Conservation (phyloP, 2,888 invertebrate species). For the Caenorhabditis sp. region DNA sequence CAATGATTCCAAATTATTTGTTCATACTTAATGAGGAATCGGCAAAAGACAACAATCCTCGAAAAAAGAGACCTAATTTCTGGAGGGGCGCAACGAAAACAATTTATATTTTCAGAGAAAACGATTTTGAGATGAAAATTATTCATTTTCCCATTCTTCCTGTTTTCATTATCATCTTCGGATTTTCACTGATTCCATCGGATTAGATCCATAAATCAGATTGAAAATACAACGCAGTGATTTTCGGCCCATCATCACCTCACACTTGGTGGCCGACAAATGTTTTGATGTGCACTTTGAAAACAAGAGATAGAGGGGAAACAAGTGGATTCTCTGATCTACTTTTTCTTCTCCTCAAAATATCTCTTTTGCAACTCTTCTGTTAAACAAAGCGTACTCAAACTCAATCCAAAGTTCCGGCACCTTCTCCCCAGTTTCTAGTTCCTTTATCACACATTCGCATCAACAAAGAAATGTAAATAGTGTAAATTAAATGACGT, state of each 20-base stretch:
- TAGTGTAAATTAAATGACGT: constrained; percentile 16
- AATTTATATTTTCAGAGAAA: constrained; percentile 47
- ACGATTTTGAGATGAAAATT: constrained; percentile 50
- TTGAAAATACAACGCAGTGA: not conserved
- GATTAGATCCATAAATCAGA: not conserved
- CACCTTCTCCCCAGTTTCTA: constrained; percentile 29
- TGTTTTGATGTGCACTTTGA: constrained; percentile 26
- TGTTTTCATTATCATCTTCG: constrained; percentile 1
- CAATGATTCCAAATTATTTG: constrained; percentile 35
- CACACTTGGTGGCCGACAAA: constrained; percentile 22
- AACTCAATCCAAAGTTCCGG: constrained; percentile 52
- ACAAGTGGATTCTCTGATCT: constrained; percentile 43
- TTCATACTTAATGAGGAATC: constrained; percentile 29
- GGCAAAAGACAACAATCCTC: constrained; percentile 49
- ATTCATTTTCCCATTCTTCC: constrained; percentile 7
- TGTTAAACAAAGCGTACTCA: constrained; percentile 65
- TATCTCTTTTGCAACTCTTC: constrained; percentile 45
- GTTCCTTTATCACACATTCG: constrained; percentile 47
- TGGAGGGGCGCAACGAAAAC: constrained; percentile 49
- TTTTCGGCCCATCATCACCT: constrained; percentile 4
- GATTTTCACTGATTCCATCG: not conserved
- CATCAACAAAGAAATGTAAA: constrained; percentile 21
- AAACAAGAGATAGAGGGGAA: constrained; percentile 19
- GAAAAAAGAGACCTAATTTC: constrained; percentile 55
- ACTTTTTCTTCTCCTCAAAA: constrained; percentile 45